Evolutionary conservation across 2,888 invertebrate species (phyloP), one percentile per base, ranked within the genome.

Genomic region (Acronicta aceris): DNA sequence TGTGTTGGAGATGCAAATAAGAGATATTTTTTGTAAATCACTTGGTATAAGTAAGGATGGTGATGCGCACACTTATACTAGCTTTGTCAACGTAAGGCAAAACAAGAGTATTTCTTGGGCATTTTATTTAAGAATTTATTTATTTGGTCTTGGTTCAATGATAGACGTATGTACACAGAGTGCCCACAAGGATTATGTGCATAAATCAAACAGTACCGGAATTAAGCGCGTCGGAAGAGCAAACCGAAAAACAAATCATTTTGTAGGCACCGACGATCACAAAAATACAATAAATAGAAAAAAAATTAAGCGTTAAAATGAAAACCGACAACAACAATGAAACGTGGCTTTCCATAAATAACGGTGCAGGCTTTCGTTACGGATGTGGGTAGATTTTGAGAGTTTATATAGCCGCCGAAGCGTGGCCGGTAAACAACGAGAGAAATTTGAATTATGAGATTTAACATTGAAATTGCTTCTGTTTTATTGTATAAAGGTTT

Each of bases 261-360:
- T 81, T 78, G 83, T 85, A 86, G 82, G 66, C 65, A 61, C 59
- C 65, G 40, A 62, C 67, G 64, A 78, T 89, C 85, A 82, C 83
- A 84, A 88, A 87, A 89, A 89, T 84, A 89, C 81, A 88, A 88
- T 87, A 89, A 81, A 88, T 87, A 81, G 68, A 78, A 85, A 89
- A 89, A 89, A 92, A 90, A 90, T 86, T 90, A 88, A 91, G 88
- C 88, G 89, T 86, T 87, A 85, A 91, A 93, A 92, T 91, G 88
- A 89, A 91, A 90, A 89, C 87, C 86, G 86, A 91, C 92, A 92
- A 89, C 89, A 92, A 93, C 90, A 92, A 93, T 91, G 91, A 91
- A 92, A 91, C 90, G 88, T 88, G 86, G 91, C 87, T 91, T 88
- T 88, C 86, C 91, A 92, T 93, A 92, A 93, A 94, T 92, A 93